These are phyloP conservation scores for Amphipyra berbera DNA, from an alignment of 2,888 invertebrate genomes.

Conservation along the genomic window DNA sequence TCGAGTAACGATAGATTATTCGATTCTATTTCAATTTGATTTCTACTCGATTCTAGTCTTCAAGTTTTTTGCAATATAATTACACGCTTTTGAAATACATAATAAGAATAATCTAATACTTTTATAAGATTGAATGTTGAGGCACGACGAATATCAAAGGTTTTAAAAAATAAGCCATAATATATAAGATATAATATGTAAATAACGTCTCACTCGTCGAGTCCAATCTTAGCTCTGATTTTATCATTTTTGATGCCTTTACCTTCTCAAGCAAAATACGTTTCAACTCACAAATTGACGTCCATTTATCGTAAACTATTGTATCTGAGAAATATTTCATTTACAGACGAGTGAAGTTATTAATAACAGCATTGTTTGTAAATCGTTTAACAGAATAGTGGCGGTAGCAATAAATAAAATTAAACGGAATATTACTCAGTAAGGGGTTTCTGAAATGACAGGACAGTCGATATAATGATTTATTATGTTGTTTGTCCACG, in stretches of 20 bases:
- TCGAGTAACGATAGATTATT: conserved; percentile 40
- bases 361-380: conserved; percentile 43
- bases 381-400: conserved; percentile 46
- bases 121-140: background rate
- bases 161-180: conserved; percentile 7
- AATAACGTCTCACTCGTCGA: conserved; percentile 8
- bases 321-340: conserved; percentile 40
- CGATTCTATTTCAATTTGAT: conserved; percentile 25
- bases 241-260: conserved; percentile 20
- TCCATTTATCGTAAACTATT: conserved; percentile 34
- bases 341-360: conserved; percentile 41
- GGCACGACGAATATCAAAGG: conserved; percentile 12
- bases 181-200: conserved; percentile 13
- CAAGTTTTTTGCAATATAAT: conserved; percentile 7
- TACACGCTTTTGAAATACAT: conserved; percentile 1
- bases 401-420: conserved; percentile 67
- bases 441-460: conserved; percentile 68
- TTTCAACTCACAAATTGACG: conserved; percentile 30
- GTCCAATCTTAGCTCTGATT: conserved; percentile 15
- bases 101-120: conserved; percentile 26
- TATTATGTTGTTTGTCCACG: conserved; percentile 65
- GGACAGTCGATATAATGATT: conserved; percentile 68
- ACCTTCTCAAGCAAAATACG: conserved; percentile 23
- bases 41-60: conserved; percentile 12
- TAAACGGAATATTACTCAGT: conserved; percentile 68